A percentile compares a stretch with the other conserved stretches of the same genome.
Conservation (phyloP, 35 echinoderm and acorn worm species). For the Chiridota heheva region DNA sequence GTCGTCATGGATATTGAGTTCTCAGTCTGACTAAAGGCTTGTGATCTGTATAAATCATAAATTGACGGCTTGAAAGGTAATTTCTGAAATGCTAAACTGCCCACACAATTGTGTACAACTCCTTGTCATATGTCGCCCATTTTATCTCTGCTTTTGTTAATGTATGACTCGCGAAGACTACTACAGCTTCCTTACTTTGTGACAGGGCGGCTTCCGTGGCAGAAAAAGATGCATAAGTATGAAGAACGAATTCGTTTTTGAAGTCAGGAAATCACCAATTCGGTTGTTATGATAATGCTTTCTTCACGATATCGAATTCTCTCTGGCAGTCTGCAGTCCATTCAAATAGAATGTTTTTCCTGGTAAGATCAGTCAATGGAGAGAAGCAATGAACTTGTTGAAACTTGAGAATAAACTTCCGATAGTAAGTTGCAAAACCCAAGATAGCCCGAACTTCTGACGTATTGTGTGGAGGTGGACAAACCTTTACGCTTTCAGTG, state of each 20-base stretch:
- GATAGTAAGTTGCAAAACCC: conserved; percentile 45
- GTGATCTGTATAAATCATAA: conserved; percentile 62
- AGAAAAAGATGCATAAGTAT: conserved; percentile 25
- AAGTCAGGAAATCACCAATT: conserved; percentile 22
- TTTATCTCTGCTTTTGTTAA: conserved; percentile 27
- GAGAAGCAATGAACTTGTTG: conserved; percentile 22
- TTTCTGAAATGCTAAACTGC: conserved; percentile 51
- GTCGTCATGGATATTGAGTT: no score
- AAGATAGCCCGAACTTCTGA: conserved; percentile 46
- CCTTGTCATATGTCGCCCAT: conserved; percentile 14
- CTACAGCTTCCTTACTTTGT: conserved; percentile 5
- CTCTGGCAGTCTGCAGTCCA: conserved; percentile 43
- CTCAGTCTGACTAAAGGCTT: no score
- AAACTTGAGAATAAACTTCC: conserved; percentile 45
- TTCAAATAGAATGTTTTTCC: conserved; percentile 18
- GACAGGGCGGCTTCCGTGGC: not conserved
- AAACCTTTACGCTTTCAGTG: conserved; percentile 16
- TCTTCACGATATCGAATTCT: conserved; percentile 42
- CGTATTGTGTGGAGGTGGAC: conserved; percentile 31
- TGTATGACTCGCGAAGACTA: conserved; percentile 12
- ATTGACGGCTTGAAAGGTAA: conserved; percentile 27
- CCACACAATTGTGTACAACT: conserved; percentile 8
- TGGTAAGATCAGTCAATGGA: conserved; percentile 27
- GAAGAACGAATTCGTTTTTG: conserved; percentile 1
- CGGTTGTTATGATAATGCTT: not conserved